Conservation (phyloP, 2,888 invertebrate species). For the Stegana nigrithorax region DNA sequence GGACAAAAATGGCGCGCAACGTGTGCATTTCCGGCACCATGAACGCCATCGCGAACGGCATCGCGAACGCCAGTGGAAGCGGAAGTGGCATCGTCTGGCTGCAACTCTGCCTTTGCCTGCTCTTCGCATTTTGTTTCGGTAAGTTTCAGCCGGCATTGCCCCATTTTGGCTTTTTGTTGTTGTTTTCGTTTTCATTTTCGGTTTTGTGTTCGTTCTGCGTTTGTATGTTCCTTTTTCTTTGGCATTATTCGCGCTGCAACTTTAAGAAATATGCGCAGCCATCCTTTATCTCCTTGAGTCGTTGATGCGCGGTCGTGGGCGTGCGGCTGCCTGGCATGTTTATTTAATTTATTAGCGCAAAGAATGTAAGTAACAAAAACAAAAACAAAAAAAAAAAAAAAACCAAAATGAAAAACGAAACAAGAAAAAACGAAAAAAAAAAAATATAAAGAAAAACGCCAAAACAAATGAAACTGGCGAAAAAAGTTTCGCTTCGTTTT, state of each 20-base stretch:
- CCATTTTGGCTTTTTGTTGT: too few relatives aligned
- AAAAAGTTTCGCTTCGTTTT: conserved; percentile 8
- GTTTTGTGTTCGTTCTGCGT: too few relatives aligned
- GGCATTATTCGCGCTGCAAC: neutral
- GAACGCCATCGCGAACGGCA: neutral
- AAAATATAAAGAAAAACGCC: conserved; percentile 37
- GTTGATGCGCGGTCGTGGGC: neutral
- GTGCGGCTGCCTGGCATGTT: conserved; percentile 39
- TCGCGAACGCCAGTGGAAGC: neutral
- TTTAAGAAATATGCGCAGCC: neutral
- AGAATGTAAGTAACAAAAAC: neutral
- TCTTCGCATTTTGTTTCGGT: conserved; percentile 9
- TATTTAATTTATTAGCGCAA: conserved; percentile 49
- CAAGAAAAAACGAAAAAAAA: conserved; percentile 16
- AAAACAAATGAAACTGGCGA: too few relatives aligned
- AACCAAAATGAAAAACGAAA: neutral
- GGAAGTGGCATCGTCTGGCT: neutral
- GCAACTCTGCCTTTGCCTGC: conserved; percentile 5
- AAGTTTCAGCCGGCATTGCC: neutral
- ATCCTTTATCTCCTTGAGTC: neutral
- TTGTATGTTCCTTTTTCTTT: neutral
- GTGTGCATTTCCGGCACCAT: neutral
- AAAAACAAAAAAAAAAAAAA: neutral
- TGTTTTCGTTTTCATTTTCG: too few relatives aligned
- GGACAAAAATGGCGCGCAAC: neutral